These are phyloP conservation scores for Aphelinus atriplicis DNA, from an alignment of 1,140 invertebrate genomes.

Conservation along the genomic window DNA sequence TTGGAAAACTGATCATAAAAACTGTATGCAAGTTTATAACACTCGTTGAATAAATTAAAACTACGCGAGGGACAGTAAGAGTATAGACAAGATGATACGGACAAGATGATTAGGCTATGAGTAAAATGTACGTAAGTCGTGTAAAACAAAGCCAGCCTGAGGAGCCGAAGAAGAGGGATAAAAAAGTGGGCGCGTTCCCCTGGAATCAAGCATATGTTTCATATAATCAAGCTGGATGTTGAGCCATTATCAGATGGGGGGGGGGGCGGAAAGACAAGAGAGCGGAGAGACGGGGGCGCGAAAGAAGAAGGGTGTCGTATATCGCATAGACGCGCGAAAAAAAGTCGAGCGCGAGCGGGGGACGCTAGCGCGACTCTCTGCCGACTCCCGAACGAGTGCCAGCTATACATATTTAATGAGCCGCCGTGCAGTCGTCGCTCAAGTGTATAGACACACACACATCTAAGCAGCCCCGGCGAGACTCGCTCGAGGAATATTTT, in stretches of 20 bases:
- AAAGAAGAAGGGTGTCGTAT: conserved; percentile 11
- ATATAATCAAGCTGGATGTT: conserved; percentile 45
- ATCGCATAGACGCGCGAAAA: conserved; percentile 1
- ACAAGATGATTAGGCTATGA: no score
- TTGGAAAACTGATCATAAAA: no score
- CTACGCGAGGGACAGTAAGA: no score
- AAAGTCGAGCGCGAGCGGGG: conserved; percentile 22
- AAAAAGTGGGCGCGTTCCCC: not conserved
- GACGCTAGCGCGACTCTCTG: conserved; percentile 40
- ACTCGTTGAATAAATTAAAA: no score
- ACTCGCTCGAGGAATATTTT: conserved; percentile 47
- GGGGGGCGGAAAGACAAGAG: conserved; percentile 15
- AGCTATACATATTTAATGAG: conserved; percentile 64
- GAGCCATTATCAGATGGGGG: conserved; percentile 42
- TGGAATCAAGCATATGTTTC: conserved; percentile 43
- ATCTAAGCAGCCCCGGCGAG: conserved; percentile 16
- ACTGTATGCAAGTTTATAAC: no score
- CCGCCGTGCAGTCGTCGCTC: conserved; percentile 22
- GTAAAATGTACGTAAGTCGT: no score
- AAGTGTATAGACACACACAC: conserved; percentile 8
- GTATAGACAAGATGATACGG: no score
- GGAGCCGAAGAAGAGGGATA: no score
- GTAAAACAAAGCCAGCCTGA: no score
- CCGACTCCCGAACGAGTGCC: conserved; percentile 22
- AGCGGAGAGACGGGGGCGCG: not conserved